A percentile compares a stretch with the other conserved stretches of the same genome.
Evolutionary conservation across 2,797 vertebrate species (phyloP).

Genomic region (Xenentodon cancila): DNA sequence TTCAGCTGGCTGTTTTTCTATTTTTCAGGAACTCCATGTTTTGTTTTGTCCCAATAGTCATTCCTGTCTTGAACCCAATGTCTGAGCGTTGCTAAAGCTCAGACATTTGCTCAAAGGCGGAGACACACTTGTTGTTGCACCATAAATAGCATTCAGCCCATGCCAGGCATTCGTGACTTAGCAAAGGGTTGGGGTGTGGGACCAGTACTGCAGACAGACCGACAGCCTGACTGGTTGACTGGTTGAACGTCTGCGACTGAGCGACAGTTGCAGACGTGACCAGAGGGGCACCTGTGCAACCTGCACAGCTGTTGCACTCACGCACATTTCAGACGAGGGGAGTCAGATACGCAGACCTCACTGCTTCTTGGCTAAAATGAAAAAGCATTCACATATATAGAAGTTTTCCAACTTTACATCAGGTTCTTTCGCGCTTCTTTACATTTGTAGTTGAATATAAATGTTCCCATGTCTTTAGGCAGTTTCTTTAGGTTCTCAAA

Average conservation of each 20-base stretch:
- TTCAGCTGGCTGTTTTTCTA: neutral
- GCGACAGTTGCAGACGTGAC: slow-evolving; percentile 44
- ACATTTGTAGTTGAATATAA: too few species aligned
- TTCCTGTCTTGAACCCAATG: slow-evolving; percentile 21
- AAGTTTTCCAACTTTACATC: too few species aligned
- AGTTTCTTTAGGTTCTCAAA: too few species aligned
- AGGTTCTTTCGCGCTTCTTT: too few species aligned
- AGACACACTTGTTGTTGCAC: slow-evolving; percentile 39
- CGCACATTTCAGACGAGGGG: slow-evolving; percentile 2
- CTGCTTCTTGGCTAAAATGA: neutral
- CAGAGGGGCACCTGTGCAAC: slow-evolving; percentile 67
- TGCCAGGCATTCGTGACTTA: slow-evolving; percentile 62
- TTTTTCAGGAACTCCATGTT: slow-evolving; percentile 5
- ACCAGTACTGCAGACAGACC: slow-evolving; percentile 8
- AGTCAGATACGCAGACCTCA: neutral
- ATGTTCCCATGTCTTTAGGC: too few species aligned
- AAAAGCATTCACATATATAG: neutral
- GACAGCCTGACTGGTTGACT: neutral
- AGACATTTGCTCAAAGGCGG: slow-evolving; percentile 60
- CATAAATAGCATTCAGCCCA: slow-evolving; percentile 64
- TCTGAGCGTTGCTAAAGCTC: slow-evolving; percentile 56
- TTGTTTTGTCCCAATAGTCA: neutral
- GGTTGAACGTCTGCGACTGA: slow-evolving; percentile 28
- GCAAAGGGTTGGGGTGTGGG: slow-evolving; percentile 46
- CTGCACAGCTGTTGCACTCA: slow-evolving; percentile 14